Evolutionary conservation across 2,797 vertebrate genomes (phyloP), one percentile per base, ranked within the genome.

Genomic region (Chaetophractus vellerosus): DNA sequence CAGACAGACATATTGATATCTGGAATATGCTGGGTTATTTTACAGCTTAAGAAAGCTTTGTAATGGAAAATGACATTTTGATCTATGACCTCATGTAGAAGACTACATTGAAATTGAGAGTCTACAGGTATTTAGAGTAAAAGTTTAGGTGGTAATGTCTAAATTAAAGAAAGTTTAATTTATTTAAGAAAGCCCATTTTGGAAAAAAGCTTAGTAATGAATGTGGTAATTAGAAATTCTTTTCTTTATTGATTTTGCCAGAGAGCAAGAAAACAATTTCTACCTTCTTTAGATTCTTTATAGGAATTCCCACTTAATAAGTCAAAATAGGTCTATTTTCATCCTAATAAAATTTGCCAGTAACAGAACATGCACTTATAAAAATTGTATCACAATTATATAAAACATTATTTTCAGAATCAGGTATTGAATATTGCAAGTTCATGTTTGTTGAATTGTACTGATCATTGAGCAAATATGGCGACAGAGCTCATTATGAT

Each of bases 181-280:
- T 19, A 55, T 78, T 16, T 84, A 66, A 72, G 41, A 52, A 79
- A 85, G 9, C 9, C 12, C 78, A 64, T 50, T 91, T 86, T 74
- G 12, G 3, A 86, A 91, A 86, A 91, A 89, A 74, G 1, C 19
- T 88, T 61, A 68, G 19, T 88, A 93, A 85, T 93, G 86, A 82
- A 88, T 41, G 61, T 16, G 31, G 1, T 80, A 88, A 85, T 91
- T 90, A 84, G 18, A 81, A 93, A 90, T 92, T 92, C 1, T 71
- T 84, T 92, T 86, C 48, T 82, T 94, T 80, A 75, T 83, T 93
- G 31, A 61, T 95, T 6, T 91, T 93, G 8, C 16, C 10, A 88
- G 16, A 61, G 31, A 95, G 14, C 12, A 92, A 95, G 74, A 92
- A 92, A 90, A 83, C 21, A 68, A 50, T 92, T 74, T 75, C 24